Evolutionary conservation across 2,888 invertebrate genomes (phyloP).

Genomic region (Ophion costatus): DNA sequence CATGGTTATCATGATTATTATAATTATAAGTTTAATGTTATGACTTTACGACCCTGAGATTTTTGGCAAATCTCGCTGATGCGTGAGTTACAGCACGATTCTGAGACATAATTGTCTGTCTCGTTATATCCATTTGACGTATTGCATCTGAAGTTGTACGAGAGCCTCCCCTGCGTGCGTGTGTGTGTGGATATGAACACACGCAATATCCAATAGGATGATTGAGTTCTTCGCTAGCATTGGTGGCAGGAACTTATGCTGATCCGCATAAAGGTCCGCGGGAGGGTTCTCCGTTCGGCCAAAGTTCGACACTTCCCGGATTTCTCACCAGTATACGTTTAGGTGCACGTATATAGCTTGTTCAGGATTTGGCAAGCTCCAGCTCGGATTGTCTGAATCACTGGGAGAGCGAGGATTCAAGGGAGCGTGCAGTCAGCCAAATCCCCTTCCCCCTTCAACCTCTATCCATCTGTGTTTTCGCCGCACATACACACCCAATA

Average conservation of each 20-base stretch:
- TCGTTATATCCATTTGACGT: background rate
- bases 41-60: background rate
- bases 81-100: no score
- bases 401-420: slow-evolving; percentile 44
- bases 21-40: no score
- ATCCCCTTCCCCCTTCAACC: slow-evolving; percentile 29
- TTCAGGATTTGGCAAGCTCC: slow-evolving; percentile 66
- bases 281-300: slow-evolving; percentile 35
- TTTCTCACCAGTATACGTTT: slow-evolving; percentile 46
- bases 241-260: slow-evolving; percentile 42
- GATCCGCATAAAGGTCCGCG: slow-evolving; percentile 36
- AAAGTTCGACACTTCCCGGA: slow-evolving; percentile 60
- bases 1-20: no score
- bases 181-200: slow-evolving; percentile 10
- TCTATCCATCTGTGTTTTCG: background rate
- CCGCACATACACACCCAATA: slow-evolving; percentile 14
- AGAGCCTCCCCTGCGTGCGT: background rate
- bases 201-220: slow-evolving; percentile 15
- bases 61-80: background rate
- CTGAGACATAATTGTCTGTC: background rate
- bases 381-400: slow-evolving; percentile 55
- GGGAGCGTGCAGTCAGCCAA: slow-evolving; percentile 51
- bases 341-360: slow-evolving; percentile 32
- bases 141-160: slow-evolving; percentile 11
- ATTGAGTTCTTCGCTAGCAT: slow-evolving; percentile 52